Percentiles rank a stretch among this genome's conserved stretches.
Evolutionary conservation across 1,140 invertebrate genomes (phyloP).

Genomic region (Sitophilus oryzae): DNA sequence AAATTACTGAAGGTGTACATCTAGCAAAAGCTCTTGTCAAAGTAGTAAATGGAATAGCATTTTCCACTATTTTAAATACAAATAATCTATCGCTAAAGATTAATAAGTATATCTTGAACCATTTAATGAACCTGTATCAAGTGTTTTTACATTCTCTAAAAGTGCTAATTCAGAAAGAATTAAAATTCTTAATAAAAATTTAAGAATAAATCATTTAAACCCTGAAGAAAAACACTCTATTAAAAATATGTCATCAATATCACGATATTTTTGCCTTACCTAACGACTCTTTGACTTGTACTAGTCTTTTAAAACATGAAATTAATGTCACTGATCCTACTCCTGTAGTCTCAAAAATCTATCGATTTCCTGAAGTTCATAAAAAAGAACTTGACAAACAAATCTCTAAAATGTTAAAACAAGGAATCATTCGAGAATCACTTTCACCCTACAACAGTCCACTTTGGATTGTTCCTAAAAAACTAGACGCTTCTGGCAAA

Average conservation of each 20-base stretch:
- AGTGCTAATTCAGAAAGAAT: neutral
- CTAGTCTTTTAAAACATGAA: constrained; percentile 29
- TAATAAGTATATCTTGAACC: constrained; percentile 3
- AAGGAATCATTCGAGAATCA: constrained; percentile 42
- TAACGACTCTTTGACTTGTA: constrained; percentile 23
- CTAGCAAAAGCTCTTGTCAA: constrained; percentile 16
- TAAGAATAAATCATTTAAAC: constrained; percentile 28
- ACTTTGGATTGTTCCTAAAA: constrained; percentile 44
- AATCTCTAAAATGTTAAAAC: constrained; percentile 42
- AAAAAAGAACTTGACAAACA: constrained; percentile 43
- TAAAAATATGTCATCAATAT: too few species aligned
- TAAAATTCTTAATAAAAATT: constrained; percentile 13
- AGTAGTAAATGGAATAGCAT: too few species aligned
- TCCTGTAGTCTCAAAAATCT: constrained; percentile 35
- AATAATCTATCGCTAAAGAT: neutral
- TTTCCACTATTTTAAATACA: constrained; percentile 29
- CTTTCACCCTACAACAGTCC: constrained; percentile 39
- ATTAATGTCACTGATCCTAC: constrained; percentile 29
- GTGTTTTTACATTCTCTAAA: neutral
- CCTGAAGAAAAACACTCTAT: constrained; percentile 27
- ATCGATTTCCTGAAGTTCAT: constrained; percentile 40
- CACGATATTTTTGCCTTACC: too few species aligned
- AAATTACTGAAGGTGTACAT: constrained; percentile 18
- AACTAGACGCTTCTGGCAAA: constrained; percentile 40
- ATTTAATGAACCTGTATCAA: constrained; percentile 13